phyloP scores from a whole-genome alignment of 1,140 invertebrate genomes.

The Homalodisca vitripennis region DNA sequence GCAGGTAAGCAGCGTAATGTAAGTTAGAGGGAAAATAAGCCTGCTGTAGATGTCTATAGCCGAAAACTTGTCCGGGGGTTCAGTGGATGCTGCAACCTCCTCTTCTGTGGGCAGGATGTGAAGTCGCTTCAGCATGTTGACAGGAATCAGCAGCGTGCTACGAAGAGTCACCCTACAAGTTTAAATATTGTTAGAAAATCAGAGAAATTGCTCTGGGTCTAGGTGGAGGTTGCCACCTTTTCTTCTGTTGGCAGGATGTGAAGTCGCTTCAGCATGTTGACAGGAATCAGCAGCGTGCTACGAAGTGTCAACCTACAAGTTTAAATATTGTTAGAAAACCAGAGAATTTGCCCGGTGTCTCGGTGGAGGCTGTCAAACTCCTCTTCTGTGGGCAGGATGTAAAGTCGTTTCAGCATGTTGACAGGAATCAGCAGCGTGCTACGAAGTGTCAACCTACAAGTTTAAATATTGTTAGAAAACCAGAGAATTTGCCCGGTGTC shows the following conservation, averaged over 20 bases:
- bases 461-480: too few relatives aligned
- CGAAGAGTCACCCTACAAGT: not conserved
- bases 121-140: slow-evolving; percentile 24
- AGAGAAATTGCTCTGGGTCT: not conserved
- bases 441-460: not conserved
- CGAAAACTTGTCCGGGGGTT: slow-evolving; percentile 45
- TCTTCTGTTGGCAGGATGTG: not conserved
- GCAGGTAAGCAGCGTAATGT: slow-evolving; percentile 7
- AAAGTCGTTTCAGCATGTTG: slow-evolving; percentile 12
- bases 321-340: too few relatives aligned
- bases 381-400: slow-evolving; percentile 31
- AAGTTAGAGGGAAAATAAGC: slow-evolving; percentile 33
- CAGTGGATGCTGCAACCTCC: slow-evolving; percentile 25
- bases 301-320: slow-evolving; percentile 27
- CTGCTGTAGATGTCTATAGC: slow-evolving; percentile 51
- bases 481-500: too few relatives aligned
- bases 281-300: slow-evolving; percentile 19
- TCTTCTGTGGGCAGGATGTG: slow-evolving; percentile 31
- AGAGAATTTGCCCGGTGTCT: slow-evolving; percentile 45
- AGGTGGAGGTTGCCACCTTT: not conserved
- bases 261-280: slow-evolving; percentile 24
- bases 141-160: slow-evolving; percentile 19
- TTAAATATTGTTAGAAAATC: too few relatives aligned
- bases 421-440: slow-evolving; percentile 24
- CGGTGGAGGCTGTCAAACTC: slow-evolving; percentile 24